Evolutionary conservation across 2,113 vertebrate species (phyloP), one percentile per base, ranked within the genome.

Genomic region (Casuarius casuarius): DNA sequence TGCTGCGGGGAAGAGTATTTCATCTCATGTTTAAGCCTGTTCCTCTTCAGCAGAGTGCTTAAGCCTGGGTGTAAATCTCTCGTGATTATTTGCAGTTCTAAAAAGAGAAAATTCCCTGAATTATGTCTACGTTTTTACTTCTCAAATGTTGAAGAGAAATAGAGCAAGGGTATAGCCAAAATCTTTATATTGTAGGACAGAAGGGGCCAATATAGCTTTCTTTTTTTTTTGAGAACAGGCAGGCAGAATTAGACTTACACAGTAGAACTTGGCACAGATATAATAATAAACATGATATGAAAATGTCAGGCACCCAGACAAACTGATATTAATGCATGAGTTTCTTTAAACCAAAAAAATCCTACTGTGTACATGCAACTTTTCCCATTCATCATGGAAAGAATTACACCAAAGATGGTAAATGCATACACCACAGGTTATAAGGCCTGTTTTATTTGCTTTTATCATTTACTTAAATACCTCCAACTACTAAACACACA

Each of bases 301-400:
- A 95, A 95, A 90, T 78, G 84, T 92, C 78, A 94, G 72, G 28
- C 71, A 91, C 89, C 40, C 89, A 73, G 71, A 94, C 89, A 59
- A 74, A 49, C 87, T 94, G 74, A 94, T 78, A 88, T 90, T 80
- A 94, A 94, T 7, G 6, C 44, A 89, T 83, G 68, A 3, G 0
- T 82, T 92, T 90, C 84, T 95, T 97, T 88, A 96, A 95, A 92
- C 42, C 46, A 40, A 97, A 72, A 97, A 72, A 92, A 83, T 71
- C 87, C 84, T 88, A 48, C 82, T 59, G 67, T 0, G 0, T 8
- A 77, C 35, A 87, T 75, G 78, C 89, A 90, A 33, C 65, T 18
- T 77, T 48, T 63, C 52, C 49, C 16, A 87, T 75, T 81, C 16
- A 59, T 89, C 88, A 84, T 0, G 0, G 72, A 63, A 67, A 93